phyloP scores from a whole-genome alignment of 1,140 invertebrate genomes.

The Sminthurinus signatus region DNA sequence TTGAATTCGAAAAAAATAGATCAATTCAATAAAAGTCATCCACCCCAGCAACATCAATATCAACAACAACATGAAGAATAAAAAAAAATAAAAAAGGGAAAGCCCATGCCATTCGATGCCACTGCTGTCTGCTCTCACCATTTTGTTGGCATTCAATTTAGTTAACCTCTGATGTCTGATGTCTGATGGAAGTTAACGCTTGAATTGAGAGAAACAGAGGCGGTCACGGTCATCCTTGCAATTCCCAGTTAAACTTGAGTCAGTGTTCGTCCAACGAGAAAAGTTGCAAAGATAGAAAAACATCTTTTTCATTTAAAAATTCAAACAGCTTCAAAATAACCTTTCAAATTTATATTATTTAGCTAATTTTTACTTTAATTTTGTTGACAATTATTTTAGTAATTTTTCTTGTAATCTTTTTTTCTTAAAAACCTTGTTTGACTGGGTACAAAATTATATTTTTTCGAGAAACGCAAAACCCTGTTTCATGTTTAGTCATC shows the following conservation, averaged over 20 bases:
- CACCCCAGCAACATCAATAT: background rate
- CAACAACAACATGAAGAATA: background rate
- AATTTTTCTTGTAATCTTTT: too few species aligned
- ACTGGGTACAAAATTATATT: too few species aligned
- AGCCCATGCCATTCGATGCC: background rate
- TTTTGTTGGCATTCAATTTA: background rate
- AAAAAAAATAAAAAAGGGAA: background rate
- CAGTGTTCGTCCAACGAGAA: background rate
- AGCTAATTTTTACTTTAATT: too few species aligned
- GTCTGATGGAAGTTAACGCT: too few species aligned
- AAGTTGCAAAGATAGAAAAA: background rate
- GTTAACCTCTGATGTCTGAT: background rate
- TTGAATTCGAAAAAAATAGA: too few species aligned
- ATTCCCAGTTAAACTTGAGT: background rate
- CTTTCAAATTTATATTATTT: background rate
- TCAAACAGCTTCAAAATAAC: background rate
- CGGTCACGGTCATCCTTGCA: constrained; percentile 3
- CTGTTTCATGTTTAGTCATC: too few species aligned
- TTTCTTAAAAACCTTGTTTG: too few species aligned
- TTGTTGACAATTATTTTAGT: too few species aligned
- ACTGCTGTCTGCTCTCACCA: background rate
- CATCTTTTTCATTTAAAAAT: background rate
- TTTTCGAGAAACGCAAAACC: too few species aligned
- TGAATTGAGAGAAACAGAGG: background rate
- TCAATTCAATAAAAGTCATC: background rate